Evolutionary conservation across 2,797 vertebrate genomes (phyloP).

Genomic region (Chelmon rostratus): DNA sequence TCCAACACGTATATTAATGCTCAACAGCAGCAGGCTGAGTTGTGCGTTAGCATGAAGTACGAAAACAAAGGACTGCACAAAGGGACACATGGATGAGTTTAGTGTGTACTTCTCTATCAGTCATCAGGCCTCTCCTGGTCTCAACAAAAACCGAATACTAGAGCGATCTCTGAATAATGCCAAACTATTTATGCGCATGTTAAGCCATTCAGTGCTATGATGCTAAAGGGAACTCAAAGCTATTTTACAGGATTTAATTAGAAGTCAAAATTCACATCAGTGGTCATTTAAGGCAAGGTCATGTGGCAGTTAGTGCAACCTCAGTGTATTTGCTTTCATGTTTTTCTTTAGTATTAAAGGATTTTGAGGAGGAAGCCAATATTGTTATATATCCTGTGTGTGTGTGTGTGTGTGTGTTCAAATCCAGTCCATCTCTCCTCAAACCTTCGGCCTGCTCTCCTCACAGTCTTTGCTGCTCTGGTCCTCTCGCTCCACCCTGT

Average conservation of each 20-base stretch:
- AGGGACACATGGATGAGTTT: conserved; percentile 25
- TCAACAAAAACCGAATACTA: conserved; percentile 36
- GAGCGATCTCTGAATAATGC: conserved; percentile 2
- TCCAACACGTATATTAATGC: not conserved
- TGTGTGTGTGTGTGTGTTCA: conserved; percentile 40
- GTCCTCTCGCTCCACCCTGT: conserved; percentile 56
- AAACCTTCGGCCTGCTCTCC: conserved; percentile 63
- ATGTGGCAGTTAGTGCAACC: conserved; percentile 71
- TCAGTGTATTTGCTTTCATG: conserved; percentile 18
- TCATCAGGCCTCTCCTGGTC: conserved; percentile 19
- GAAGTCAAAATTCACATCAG: conserved; percentile 40
- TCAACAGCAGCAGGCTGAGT: conserved; percentile 8
- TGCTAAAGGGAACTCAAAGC: conserved; percentile 21
- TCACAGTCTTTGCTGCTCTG: conserved; percentile 71
- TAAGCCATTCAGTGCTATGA: conserved; percentile 12
- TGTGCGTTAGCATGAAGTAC: conserved; percentile 19
- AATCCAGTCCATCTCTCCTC: conserved; percentile 55
- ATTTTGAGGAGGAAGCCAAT: conserved; percentile 57
- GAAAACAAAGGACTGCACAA: not conserved
- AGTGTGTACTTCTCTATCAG: not conserved
- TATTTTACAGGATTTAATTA: conserved; percentile 40
- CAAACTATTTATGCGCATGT: conserved; percentile 19
- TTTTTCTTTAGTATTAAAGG: conserved; percentile 21
- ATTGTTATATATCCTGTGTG: conserved; percentile 12
- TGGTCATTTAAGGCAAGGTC: conserved; percentile 68